Percentiles rank a stretch among this genome's conserved stretches.
These are phyloP conservation scores for Tipula helvola DNA, from an alignment of 2,888 invertebrate species.

Conservation along the genomic window DNA sequence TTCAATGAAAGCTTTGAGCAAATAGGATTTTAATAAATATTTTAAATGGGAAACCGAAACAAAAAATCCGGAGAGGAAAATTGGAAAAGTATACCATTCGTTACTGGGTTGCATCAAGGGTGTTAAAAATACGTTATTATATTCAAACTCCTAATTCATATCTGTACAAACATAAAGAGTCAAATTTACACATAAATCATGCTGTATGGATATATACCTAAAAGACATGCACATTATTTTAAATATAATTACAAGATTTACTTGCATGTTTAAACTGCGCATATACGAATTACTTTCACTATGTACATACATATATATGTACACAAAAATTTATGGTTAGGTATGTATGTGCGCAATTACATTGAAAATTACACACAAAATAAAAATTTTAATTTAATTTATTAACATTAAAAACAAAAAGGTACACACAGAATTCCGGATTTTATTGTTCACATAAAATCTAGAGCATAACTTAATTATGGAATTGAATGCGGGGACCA, in stretches of 20 bases:
- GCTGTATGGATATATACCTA: neutral
- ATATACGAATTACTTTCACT: neutral
- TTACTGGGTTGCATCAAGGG: neutral
- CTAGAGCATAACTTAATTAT: neutral
- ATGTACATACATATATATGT: neutral
- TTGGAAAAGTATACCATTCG: neutral
- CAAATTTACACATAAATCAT: neutral
- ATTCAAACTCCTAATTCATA: neutral
- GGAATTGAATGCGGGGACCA: neutral
- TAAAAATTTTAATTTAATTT: neutral
- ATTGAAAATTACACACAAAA: neutral
- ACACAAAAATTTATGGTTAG: too few relatives aligned
- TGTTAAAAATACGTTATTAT: neutral
- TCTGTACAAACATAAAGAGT: neutral
- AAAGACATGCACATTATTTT: neutral
- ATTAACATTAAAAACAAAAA: neutral
- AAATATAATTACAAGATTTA: neutral
- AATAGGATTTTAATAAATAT: conserved; percentile 10
- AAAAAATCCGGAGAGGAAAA: neutral
- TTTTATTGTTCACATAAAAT: neutral
- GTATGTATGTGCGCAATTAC: neutral
- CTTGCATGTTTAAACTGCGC: neutral
- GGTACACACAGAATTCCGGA: neutral
- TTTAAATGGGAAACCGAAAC: neutral
- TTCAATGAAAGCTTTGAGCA: conserved; percentile 5